Percentiles rank a stretch among this genome's conserved stretches.
These are phyloP conservation scores for Plutella xylostella DNA, from an alignment of 2,888 invertebrate genomes.

Conservation along the genomic window DNA sequence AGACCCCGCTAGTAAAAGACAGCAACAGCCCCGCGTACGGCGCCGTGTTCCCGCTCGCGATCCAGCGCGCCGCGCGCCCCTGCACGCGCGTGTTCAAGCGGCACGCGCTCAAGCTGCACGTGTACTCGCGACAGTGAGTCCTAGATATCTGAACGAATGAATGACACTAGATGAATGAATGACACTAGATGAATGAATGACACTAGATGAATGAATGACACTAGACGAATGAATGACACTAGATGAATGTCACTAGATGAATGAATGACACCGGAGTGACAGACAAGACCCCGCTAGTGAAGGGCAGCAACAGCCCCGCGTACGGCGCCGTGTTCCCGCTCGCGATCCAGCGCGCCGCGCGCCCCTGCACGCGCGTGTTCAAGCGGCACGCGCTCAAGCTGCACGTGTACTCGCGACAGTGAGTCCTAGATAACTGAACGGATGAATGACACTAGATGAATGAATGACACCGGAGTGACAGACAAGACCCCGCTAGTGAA, in stretches of 20 bases:
- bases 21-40: slow-evolving; percentile 92
- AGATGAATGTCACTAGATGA: no score
- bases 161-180: no score
- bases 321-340: slow-evolving; percentile 86
- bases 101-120: slow-evolving; percentile 89
- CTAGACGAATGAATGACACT: no score
- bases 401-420: slow-evolving; percentile 95
- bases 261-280: slow-evolving; percentile 76
- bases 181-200: no score
- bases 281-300: slow-evolving; percentile 82
- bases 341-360: slow-evolving; percentile 80
- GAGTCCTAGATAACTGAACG: slow-evolving; percentile 34
- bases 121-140: slow-evolving; percentile 91
- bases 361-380: slow-evolving; percentile 87
- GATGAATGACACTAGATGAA: neutral
- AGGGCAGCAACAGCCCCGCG: slow-evolving; percentile 89
- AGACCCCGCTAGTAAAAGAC: slow-evolving; percentile 82
- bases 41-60: slow-evolving; percentile 80
- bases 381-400: slow-evolving; percentile 91
- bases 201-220: no score
- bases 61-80: slow-evolving; percentile 82
- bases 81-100: slow-evolving; percentile 91
- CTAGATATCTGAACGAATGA: no score
- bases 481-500: neutral
- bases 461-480: neutral